Evolutionary conservation across 2,888 invertebrate genomes (phyloP).

Genomic region (Mantis religiosa): DNA sequence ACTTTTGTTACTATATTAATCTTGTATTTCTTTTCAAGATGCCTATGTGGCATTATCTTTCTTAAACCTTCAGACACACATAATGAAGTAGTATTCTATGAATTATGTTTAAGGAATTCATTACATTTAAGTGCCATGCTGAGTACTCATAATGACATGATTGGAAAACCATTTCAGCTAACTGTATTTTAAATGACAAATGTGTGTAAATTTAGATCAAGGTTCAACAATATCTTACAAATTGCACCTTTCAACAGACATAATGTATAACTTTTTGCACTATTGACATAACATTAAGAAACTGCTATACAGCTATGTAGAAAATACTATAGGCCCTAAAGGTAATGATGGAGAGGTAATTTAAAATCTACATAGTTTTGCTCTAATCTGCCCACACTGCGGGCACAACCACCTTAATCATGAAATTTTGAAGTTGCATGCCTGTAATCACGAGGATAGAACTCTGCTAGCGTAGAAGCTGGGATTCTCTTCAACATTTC

Average conservation of each 20-base stretch:
- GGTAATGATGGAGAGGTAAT: neutral
- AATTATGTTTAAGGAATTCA: neutral
- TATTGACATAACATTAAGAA: neutral
- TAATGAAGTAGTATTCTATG: neutral
- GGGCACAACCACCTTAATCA: neutral
- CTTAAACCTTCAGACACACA: neutral
- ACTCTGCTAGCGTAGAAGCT: constrained; percentile 90
- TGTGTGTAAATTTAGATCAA: neutral
- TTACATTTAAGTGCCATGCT: neutral
- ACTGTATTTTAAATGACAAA: neutral
- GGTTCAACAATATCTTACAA: neutral
- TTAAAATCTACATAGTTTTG: neutral
- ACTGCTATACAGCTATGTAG: neutral
- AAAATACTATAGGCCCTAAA: neutral
- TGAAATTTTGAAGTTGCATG: constrained; percentile 33
- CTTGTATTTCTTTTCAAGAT: neutral
- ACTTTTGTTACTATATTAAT: neutral
- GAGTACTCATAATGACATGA: neutral
- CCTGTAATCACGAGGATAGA: constrained; percentile 94
- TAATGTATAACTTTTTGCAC: neutral
- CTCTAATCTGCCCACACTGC: neutral
- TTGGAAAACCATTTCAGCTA: neutral
- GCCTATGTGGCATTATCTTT: neutral
- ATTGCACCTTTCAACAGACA: neutral
- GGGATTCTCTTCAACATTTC: constrained; percentile 99